Base-by-base conservation (phyloP, 2,797 vertebrate species). In the Dallia pectoralis region DNA sequence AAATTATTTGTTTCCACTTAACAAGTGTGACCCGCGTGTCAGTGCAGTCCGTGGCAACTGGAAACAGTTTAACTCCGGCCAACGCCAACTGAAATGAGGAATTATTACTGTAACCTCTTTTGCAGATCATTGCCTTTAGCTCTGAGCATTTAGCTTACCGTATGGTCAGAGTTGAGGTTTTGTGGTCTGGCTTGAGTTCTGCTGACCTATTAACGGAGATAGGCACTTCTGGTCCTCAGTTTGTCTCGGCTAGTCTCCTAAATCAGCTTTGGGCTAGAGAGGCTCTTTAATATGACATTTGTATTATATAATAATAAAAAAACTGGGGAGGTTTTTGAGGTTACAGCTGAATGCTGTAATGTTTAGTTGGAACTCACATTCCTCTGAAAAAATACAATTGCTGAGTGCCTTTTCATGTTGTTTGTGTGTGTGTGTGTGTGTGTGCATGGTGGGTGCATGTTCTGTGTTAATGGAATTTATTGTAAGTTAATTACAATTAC, bases 251-350 rank as follows among this genome's bases (percentile, higher is more conserved):
- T 14, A 73, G 74, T 73, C 74, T 71, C 71, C 19, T 70, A 77
- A 76, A 83, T 79, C 77, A 80, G 79, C 79, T 76, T 22, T 67
- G 63, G 75, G 77, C 47, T 67, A 8, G 12, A 71, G 69, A 27
- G 63, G 73, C 49, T 12, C 62, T 68, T 49, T 65, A 73, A 77
- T 61, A 56, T 70, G 73, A 64, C 56, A 49, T 74, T 70, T 79
- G 81, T 66, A 83, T 81, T 56, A 61, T 71, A 61, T 47, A 32
- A 48, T 62, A 2, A 62, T 77, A 72, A 81, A 69, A 82, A 84
- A n/a, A n/a, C n/a, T 6, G 77, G 44, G 82, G 62, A 72, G 82
- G 80, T 73, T 74, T 78, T 71, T 83, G 71, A 73, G 62, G 32
- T 66, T 77, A 77, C 76, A 75, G 79, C 76, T 63, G 78, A 79